Evolutionary conservation across 2,888 invertebrate genomes (phyloP), one percentile per base, ranked within the genome.

Genomic region (Synergus laeviventris): DNA sequence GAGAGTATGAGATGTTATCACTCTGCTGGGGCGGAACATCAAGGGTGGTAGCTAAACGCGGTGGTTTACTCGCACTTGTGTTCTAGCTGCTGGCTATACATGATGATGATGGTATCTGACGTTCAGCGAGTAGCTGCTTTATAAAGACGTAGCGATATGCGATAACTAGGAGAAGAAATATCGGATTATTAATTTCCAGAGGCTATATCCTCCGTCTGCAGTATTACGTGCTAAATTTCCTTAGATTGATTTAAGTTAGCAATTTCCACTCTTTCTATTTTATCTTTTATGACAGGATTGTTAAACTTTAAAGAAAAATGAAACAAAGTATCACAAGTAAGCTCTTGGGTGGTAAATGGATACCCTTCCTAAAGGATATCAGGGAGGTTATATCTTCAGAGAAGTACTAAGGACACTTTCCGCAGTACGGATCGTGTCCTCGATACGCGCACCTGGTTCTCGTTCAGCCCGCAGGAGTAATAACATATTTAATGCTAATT

Each of bases 31-130:
- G 87, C 87, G 84, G 84, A 84, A 85, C 82, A 86, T 87, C 83
- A 83, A 85, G 84, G 84, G 84, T 84, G 86, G 85, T 83, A 81
- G 83, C 82, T 82, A 74, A 80, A 80, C 81, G 81, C 82, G 81
- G 84, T 84, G 84, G 87, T 88, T 88, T 86, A 86, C 87, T 86
- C 84, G 84, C 82, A 81, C 81, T 56, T 56, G 56, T 56, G 11
- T 45, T 45, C 31, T 70, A 70, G 70, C 70, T 70, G 87, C 87
- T 84, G 83, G 89, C 84, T 84, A 85, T 83, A 81, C 85, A 85
- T 85, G 84, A 85, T 85, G 84, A 85, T 86, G 88, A 88, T 88
- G 87, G 84, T 83, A 87, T 87, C 89, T 87, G 86, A 89, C 88
- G 87, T 84, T 80, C 79, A 84, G 76, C 82, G 82, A 82, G 78